Evolutionary conservation across 2,888 invertebrate species (phyloP), one percentile per base, ranked within the genome.

Genomic region (Lypha dubia): DNA sequence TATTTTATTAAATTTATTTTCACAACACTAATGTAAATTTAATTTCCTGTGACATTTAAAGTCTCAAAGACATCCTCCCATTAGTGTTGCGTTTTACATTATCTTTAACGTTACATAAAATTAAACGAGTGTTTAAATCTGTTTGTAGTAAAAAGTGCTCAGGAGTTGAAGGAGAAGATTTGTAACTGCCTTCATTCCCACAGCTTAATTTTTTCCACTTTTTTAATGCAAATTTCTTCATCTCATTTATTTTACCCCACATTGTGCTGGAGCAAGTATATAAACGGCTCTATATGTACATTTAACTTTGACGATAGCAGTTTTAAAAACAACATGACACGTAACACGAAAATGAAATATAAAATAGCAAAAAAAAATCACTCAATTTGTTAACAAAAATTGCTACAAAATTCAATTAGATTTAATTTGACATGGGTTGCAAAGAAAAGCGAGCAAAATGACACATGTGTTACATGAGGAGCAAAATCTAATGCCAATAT

Each of bases 401-500:
- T 63, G 60, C 44, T 77, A 51, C 35, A 51, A 71, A 77, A 83
- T 79, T 74, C 68, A 79, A 83, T 83, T 83, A 83, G 53, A 63
- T 79, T 79, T 49, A 7, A 32, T 41, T 71, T 62, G 24, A 51
- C 41, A 28, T 15, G 44, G 17, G 58, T 32, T 53, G 15, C 11
- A 38, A 68, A 7, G 3, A 13, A 11, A 22, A 38, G 15, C 1
- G n/a, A 22, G 38, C 15, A 56, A 70, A 22, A 4, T 28, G 41
- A 44, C 70, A 15, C 35, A 60, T 24, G 46, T 51, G 38, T 24
- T 24, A 24, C 24, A 28, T n/a, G n/a, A n/a, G 11, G 1, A 5
- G 22, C 17, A 62, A 41, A 41, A 3, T 32, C 24, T n/a, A 44
- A 63, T 8, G 20, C 13, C 17, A 24, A 60, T 35, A 35, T 35